A percentile compares a stretch with the other conserved stretches of the same genome.
phyloP scores from a whole-genome alignment of 1,140 invertebrate genomes.

The Stenopsyche tienmushanensis region DNA sequence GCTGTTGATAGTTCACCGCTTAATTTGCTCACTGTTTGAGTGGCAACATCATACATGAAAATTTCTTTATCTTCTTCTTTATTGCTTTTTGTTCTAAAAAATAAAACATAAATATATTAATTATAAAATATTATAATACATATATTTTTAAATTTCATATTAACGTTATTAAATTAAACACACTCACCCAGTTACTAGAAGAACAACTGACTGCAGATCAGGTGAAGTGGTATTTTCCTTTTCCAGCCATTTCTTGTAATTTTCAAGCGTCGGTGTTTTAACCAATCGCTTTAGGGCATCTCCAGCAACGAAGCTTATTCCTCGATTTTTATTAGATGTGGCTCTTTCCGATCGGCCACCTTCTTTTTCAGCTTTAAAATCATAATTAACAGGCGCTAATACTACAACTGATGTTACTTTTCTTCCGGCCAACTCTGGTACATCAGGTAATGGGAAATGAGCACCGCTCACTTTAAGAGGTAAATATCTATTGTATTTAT shows the following conservation, averaged over 20 bases:
- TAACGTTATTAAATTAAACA: neutral
- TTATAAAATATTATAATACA: neutral
- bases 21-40: slow-evolving; percentile 66
- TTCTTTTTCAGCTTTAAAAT: slow-evolving; percentile 51
- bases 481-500: slow-evolving; percentile 77
- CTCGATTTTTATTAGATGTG: slow-evolving; percentile 54
- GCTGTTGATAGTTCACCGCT: slow-evolving; percentile 74
- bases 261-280: slow-evolving; percentile 71
- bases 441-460: slow-evolving; percentile 79
- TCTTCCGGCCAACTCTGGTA: slow-evolving; percentile 68
- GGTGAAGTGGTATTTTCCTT: slow-evolving; percentile 70
- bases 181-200: slow-evolving; percentile 74
- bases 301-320: slow-evolving; percentile 65
- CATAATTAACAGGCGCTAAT: slow-evolving; percentile 74
- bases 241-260: slow-evolving; percentile 77
- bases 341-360: slow-evolving; percentile 52
- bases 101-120: slow-evolving; percentile 39
- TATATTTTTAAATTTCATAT: neutral
- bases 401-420: slow-evolving; percentile 80
- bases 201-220: slow-evolving; percentile 74
- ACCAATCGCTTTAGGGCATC: slow-evolving; percentile 73
- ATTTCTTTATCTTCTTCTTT: slow-evolving; percentile 68
- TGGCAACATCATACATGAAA: slow-evolving; percentile 79
- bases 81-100: slow-evolving; percentile 55
- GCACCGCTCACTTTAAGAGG: slow-evolving; percentile 80